Conservation (phyloP, 2,888 invertebrate genomes). For the Acholoe squamosa region DNA sequence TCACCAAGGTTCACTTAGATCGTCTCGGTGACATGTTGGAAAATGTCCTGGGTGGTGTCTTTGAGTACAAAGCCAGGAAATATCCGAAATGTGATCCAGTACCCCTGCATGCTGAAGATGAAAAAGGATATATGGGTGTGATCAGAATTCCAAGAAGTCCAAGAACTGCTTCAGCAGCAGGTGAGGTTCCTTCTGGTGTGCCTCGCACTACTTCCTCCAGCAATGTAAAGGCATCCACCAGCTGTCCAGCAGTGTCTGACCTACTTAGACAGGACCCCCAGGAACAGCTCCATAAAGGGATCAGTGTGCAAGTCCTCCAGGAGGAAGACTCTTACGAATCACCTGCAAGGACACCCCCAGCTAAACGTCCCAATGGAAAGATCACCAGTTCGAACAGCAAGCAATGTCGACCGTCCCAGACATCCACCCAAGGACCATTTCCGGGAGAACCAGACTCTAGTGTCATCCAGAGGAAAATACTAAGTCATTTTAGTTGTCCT, state of each 20-base stretch:
- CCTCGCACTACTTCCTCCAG: background rate
- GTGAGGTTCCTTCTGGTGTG: background rate
- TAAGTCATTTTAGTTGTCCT: no score
- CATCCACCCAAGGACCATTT: no score
- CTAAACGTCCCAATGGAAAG: no score
- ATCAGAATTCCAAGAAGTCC: background rate
- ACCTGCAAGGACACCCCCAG: no score
- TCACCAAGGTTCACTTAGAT: background rate
- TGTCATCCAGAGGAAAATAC: no score
- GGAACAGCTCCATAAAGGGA: background rate
- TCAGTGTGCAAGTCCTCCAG: background rate
- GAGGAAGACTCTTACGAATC: background rate
- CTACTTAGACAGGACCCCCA: background rate
- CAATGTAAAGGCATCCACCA: background rate
- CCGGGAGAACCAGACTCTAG: no score
- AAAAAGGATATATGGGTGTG: no score
- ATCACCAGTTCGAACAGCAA: no score
- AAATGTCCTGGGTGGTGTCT: background rate
- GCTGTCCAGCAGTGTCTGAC: background rate
- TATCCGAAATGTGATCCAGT: no score
- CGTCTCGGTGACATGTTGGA: background rate
- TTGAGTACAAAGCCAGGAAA: background rate
- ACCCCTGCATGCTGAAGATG: no score
- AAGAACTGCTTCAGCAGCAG: background rate
- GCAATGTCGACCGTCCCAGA: no score